Evolutionary conservation across 2,797 vertebrate species (phyloP).

Genomic region (Microchirus variegatus): DNA sequence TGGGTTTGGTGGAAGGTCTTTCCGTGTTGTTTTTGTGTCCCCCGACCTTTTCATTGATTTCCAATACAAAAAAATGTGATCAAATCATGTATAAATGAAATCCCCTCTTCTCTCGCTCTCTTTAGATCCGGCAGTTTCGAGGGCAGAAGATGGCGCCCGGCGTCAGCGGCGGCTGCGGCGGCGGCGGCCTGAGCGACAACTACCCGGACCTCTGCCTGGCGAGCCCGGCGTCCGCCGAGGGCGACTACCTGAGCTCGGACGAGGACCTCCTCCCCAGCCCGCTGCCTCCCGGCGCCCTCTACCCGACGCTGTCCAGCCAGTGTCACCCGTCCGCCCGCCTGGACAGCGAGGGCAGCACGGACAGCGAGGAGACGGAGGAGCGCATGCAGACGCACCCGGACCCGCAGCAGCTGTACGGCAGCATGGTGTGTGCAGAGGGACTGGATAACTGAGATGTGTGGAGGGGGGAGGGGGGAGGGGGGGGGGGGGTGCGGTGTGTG

Average conservation of each 20-base stretch:
- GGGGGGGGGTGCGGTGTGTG: no score
- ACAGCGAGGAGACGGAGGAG: slow-evolving; percentile 87
- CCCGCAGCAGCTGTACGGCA: slow-evolving; percentile 77
- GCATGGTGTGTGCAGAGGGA: slow-evolving; percentile 80
- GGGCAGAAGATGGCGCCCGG: slow-evolving; percentile 83
- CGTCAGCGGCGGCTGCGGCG: slow-evolving; percentile 68
- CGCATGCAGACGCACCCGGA: slow-evolving; percentile 72
- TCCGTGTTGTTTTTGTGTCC: no score
- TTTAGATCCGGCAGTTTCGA: slow-evolving; percentile 88
- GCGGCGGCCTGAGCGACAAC: slow-evolving; percentile 63
- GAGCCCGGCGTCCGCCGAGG: slow-evolving; percentile 86
- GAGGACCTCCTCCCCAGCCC: slow-evolving; percentile 90
- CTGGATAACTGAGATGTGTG: slow-evolving; percentile 79
- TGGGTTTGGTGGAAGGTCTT: no score
- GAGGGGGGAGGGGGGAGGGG: not conserved
- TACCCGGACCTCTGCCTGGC: slow-evolving; percentile 87
- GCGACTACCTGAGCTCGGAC: slow-evolving; percentile 93
- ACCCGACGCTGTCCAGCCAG: slow-evolving; percentile 79
- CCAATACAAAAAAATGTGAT: no score
- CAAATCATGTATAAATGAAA: not conserved
- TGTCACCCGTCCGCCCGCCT: slow-evolving; percentile 81
- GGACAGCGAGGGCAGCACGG: slow-evolving; percentile 91
- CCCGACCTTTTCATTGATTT: no score
- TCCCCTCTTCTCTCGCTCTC: slow-evolving; percentile 3
- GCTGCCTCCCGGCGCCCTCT: slow-evolving; percentile 85